Conservation (phyloP, 2,113 vertebrate species). For the Chaenogobius annularis region DNA sequence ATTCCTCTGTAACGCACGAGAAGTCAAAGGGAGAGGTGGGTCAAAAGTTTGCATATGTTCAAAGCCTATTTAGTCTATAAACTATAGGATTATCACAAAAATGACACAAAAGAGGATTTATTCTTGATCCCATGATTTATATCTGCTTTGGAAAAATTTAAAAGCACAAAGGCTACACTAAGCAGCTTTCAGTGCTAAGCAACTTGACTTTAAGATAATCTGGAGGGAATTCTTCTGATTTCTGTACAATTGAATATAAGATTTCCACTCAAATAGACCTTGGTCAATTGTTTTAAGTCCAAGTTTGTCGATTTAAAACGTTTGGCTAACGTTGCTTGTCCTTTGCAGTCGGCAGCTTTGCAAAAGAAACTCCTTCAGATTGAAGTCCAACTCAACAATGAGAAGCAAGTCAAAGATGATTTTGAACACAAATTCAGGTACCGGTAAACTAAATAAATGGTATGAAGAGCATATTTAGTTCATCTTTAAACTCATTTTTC, state of each 20-base stretch:
- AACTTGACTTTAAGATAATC: slow-evolving; percentile 44
- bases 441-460: not conserved
- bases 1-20: slow-evolving; percentile 83
- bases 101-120: slow-evolving; percentile 49
- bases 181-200: slow-evolving; percentile 46
- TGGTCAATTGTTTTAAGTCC: not conserved
- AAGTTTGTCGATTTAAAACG: not conserved
- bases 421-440: slow-evolving; percentile 85
- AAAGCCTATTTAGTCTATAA: not conserved
- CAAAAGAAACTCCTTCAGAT: slow-evolving; percentile 88
- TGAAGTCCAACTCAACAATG: slow-evolving; percentile 88
- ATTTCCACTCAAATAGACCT: not conserved
- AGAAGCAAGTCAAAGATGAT: slow-evolving; percentile 91
- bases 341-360: slow-evolving; percentile 76
- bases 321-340: not conserved
- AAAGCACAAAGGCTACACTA: slow-evolving; percentile 33
- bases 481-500: not conserved
- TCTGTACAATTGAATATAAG: not conserved
- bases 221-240: slow-evolving; percentile 6
- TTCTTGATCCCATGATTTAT: slow-evolving; percentile 50
- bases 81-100: slow-evolving; percentile 41
- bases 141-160: slow-evolving; percentile 49
- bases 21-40: slow-evolving; percentile 87
- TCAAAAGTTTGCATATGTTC: not conserved
- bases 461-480: not conserved